phyloP scores from a whole-genome alignment of 2,888 invertebrate genomes.

The Aphelenchoides bicaudatus region DNA sequence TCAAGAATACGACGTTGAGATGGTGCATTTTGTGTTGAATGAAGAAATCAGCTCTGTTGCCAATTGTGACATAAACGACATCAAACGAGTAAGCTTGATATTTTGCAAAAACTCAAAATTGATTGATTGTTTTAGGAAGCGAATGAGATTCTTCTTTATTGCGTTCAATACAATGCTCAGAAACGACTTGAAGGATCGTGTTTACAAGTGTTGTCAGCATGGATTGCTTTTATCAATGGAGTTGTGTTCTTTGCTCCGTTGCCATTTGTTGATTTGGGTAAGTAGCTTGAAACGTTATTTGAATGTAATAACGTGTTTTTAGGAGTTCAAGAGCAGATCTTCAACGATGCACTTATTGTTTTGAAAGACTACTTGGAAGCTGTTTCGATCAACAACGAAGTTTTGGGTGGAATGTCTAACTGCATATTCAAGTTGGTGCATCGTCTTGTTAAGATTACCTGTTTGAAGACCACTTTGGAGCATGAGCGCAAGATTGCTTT shows the following conservation, averaged over 20 bases:
- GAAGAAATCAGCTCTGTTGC: conserved; percentile 46
- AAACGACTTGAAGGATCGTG: conserved; percentile 40
- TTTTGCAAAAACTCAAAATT: not conserved
- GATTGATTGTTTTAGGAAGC: too few species aligned
- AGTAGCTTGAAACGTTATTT: not conserved
- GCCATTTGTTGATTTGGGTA: conserved; percentile 41
- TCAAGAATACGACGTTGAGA: conserved; percentile 49
- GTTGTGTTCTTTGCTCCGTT: conserved; percentile 50
- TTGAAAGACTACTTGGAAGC: conserved; percentile 33
- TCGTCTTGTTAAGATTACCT: conserved; percentile 14
- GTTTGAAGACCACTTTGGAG: not conserved
- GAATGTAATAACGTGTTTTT: too few species aligned
- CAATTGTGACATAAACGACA: conserved; percentile 34
- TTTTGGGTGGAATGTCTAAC: conserved; percentile 31
- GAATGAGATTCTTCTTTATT: conserved; percentile 43
- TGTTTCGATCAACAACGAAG: conserved; percentile 36
- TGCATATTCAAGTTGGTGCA: conserved; percentile 35
- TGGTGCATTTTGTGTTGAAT: conserved; percentile 44
- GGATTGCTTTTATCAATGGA: conserved; percentile 50
- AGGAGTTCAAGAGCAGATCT: conserved; percentile 28
- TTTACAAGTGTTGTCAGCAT: conserved; percentile 46
- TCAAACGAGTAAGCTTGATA: conserved; percentile 27
- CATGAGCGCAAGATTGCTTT: conserved; percentile 22
- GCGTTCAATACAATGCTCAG: conserved; percentile 43
- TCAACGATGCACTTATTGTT: conserved; percentile 34